Conservation (phyloP, 2,113 vertebrate genomes). For the Jacana jacana region DNA sequence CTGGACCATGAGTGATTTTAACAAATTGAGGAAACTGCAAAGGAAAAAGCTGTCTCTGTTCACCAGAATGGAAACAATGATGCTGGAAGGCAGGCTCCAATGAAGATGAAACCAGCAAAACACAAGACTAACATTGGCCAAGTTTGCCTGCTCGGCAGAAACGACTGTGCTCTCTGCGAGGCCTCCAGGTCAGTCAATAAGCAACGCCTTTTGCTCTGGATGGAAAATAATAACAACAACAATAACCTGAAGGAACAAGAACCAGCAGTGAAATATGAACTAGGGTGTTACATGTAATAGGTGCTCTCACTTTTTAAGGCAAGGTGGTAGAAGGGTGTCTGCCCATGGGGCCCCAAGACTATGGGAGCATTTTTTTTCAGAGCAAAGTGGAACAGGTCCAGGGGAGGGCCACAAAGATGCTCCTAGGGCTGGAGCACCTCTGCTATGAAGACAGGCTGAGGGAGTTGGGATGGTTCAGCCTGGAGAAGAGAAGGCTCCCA, state of each 20-base stretch:
- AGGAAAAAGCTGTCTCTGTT: neutral
- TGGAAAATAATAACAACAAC: neutral
- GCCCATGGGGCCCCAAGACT: fast-evolving
- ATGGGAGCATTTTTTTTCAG: neutral
- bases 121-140: neutral
- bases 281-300: neutral
- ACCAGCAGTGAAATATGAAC: neutral
- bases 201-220: neutral
- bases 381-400: neutral
- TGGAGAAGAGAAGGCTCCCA: too few relatives aligned
- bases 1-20: neutral
- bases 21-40: neutral
- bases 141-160: neutral
- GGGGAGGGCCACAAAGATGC: too few relatives aligned
- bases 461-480: too few relatives aligned
- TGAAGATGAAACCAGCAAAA: neutral
- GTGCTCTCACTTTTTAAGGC: neutral
- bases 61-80: neutral
- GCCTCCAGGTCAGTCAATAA: neutral
- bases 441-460: too few relatives aligned
- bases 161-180: neutral
- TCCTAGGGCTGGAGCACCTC: too few relatives aligned
- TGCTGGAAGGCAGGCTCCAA: neutral
- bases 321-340: neutral
- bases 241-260: neutral